Evolutionary conservation across 2,113 vertebrate species (phyloP).

Genomic region (Sylvia atricapilla): DNA sequence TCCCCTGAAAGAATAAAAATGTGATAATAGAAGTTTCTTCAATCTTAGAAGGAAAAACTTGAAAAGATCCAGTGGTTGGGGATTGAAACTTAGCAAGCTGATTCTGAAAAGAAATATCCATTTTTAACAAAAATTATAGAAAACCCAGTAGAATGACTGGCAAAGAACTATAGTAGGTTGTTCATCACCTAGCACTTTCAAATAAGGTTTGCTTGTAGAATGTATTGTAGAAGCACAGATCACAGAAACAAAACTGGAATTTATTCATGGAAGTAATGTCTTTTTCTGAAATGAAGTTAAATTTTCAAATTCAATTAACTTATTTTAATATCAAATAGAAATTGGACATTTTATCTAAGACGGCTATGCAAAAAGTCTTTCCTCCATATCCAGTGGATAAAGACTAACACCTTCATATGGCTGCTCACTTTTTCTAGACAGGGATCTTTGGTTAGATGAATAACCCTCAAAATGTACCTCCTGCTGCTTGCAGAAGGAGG

Average conservation of each 20-base stretch:
- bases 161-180: background rate
- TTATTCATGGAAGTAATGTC: background rate
- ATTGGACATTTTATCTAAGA: background rate
- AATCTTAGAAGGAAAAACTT: background rate
- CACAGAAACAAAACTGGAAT: background rate
- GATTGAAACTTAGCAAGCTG: background rate
- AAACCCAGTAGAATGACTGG: background rate
- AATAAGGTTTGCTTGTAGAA: background rate
- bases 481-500: rapidly evolving
- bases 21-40: background rate
- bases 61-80: background rate
- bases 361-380: background rate
- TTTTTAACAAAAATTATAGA: background rate
- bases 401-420: background rate
- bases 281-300: background rate
- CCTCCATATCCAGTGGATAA: background rate
- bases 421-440: background rate
- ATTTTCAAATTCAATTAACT: background rate
- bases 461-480: background rate
- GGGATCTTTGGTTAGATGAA: background rate
- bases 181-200: background rate
- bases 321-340: background rate
- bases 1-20: background rate
- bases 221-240: background rate
- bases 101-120: background rate